These are phyloP conservation scores for Chloroceryle amazona DNA, from an alignment of 2,797 vertebrate genomes.

Conservation along the genomic window DNA sequence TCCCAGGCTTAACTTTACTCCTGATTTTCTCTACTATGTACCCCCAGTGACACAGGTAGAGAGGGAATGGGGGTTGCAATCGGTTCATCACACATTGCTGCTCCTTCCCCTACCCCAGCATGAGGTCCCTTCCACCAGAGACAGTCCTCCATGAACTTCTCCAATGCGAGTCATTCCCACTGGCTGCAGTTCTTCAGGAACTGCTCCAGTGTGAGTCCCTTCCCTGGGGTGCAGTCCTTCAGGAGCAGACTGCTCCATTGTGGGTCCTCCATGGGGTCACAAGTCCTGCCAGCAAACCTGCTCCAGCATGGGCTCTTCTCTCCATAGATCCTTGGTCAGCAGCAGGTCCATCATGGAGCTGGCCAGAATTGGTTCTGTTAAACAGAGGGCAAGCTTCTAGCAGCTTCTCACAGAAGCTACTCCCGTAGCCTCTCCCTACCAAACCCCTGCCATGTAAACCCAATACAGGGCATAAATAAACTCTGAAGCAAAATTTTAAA, in stretches of 20 bases:
- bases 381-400: background rate
- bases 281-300: too few relatives aligned
- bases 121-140: too few relatives aligned
- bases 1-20: background rate
- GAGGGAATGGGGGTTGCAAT: too few relatives aligned
- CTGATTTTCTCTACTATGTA: background rate
- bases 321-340: background rate
- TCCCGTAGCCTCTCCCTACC: background rate
- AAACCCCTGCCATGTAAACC: background rate
- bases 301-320: background rate
- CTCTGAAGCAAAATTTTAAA: background rate
- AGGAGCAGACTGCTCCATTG: background rate
- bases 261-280: background rate
- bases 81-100: background rate
- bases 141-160: background rate
- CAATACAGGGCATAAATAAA: background rate
- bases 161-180: background rate
- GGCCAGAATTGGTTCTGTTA: background rate
- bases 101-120: background rate
- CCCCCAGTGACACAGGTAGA: background rate
- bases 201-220: background rate
- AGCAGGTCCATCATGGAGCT: background rate
- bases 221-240: background rate
- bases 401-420: background rate
- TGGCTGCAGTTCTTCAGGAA: background rate